Evolutionary conservation across 2,888 invertebrate genomes (phyloP), one percentile per base, ranked within the genome.

Genomic region (Lasioglossum malachurum): DNA sequence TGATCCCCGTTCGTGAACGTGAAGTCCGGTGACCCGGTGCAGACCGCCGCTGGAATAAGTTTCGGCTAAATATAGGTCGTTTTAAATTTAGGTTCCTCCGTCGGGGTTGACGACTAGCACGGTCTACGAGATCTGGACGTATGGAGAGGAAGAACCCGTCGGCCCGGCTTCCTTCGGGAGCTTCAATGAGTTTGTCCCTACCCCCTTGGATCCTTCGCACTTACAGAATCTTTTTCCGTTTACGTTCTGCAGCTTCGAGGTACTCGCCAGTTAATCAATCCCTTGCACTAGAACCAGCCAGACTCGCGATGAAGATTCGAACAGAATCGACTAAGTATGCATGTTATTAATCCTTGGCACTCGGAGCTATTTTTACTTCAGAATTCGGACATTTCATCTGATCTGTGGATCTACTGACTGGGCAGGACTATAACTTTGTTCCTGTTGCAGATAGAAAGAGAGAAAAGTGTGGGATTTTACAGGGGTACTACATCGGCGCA

Each of bases 21-120:
- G 83, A 82, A 81, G 88, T 92, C 91, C 92, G 93, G 91, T 93
- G 93, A 93, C 91, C 93, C 92, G 92, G 79, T 92, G 91, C 91
- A 89, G 78, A 38, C 74, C 76, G 74, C 89, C 86, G 88, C 88
- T 90, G 89, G 91, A 91, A 92, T 92, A 92, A 89, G 91, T 91
- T 92, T 91, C 88, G 83, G 90, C 90, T 92, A 92, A 92, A 92
- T 91, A 92, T 92, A 92, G 90, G 87, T 78, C 88, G 88, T 80
- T 71, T 85, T 91, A 90, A 88, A 89, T 88, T 88, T 91, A 91
- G 84, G 82, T 74, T 83, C 71, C 78, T 73, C 86, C 88, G 86
- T 81, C 86, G 87, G 87, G 90, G 87, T 91, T 91, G 90, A 86
- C 87, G 89, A 88, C 88, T 90, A 89, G 86, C 85, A 69, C 85